Percentiles rank a stretch among this genome's conserved stretches.
Evolutionary conservation across 2,113 vertebrate species (phyloP).

Genomic region (Mobula birostris): DNA sequence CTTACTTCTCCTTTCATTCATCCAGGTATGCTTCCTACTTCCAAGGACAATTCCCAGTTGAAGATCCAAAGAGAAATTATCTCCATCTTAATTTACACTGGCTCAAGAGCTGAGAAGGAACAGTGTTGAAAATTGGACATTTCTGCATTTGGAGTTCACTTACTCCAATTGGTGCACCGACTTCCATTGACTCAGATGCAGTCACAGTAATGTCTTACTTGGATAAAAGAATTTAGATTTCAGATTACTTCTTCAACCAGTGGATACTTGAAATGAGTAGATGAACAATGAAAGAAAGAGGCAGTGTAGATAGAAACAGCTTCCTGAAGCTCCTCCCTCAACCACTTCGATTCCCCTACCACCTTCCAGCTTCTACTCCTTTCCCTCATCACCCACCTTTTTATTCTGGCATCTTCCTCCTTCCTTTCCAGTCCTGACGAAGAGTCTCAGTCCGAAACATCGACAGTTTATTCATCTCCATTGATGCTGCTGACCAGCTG

Average conservation of each 20-base stretch:
- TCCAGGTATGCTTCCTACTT: no score
- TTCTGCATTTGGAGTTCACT: no score
- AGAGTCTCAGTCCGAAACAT: no score
- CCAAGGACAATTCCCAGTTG: neutral
- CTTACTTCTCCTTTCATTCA: neutral
- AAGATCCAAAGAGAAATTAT: neutral
- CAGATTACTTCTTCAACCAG: neutral
- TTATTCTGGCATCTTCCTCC: no score
- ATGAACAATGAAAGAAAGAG: neutral
- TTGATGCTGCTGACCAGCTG: no score
- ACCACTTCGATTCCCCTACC: no score
- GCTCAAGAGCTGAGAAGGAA: neutral
- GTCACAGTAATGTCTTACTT: neutral
- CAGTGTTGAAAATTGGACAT: neutral
- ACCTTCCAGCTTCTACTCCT: no score
- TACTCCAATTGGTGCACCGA: neutral
- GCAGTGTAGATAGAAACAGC: neutral
- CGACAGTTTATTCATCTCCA: no score
- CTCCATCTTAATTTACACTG: neutral
- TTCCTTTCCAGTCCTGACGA: no score
- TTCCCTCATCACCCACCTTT: no score
- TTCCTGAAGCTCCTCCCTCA: neutral
- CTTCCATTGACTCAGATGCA: neutral
- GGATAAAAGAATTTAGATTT: neutral
- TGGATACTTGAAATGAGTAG: neutral